Conservation (phyloP, 2,797 vertebrate genomes). For the Sylvilagus floridanus region DNA sequence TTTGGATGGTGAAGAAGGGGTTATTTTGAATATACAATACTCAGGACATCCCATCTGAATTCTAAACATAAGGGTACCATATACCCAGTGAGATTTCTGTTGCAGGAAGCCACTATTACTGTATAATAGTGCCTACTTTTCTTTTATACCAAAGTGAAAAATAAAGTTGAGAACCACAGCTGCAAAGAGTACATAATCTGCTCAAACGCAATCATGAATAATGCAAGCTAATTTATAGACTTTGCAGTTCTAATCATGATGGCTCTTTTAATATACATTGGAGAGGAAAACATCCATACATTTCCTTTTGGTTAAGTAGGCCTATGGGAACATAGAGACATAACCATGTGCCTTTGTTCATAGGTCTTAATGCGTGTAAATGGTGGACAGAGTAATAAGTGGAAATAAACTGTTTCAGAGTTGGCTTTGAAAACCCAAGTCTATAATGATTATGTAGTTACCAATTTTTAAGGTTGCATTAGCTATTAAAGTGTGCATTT, state of each 20-base stretch:
- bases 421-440: not conserved
- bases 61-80: not conserved
- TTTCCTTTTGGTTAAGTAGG: not conserved
- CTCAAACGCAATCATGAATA: not conserved
- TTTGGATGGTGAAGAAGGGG: not conserved
- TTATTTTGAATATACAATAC: not conserved
- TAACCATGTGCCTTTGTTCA: rapidly evolving
- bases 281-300: not conserved
- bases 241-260: not conserved
- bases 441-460: not conserved
- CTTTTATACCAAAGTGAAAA: not conserved
- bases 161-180: not conserved
- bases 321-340: not conserved
- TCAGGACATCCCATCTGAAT: not conserved
- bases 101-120: not conserved
- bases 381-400: not conserved
- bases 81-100: not conserved
- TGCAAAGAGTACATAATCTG: not conserved
- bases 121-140: not conserved
- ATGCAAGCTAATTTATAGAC: not conserved
- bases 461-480: not conserved
- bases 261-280: not conserved
- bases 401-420: not conserved
- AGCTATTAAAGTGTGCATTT: not conserved
- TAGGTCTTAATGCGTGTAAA: not conserved